Base-by-base conservation (phyloP, 2,888 invertebrate genomes). In the Oscheius sp. region DNA sequence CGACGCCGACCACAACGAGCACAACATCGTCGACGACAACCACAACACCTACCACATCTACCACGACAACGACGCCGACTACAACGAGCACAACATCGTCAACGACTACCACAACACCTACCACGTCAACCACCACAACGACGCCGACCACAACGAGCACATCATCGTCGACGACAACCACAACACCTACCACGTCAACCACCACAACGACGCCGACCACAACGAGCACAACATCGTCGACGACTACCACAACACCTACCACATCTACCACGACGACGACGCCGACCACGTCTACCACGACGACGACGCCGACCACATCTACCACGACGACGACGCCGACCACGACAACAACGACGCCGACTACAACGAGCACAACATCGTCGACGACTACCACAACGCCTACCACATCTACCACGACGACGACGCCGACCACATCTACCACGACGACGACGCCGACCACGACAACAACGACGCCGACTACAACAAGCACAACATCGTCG, bases 371-470 rank as follows among this genome's bases (percentile, higher is more conserved):
- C 1, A 41, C 61, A 2, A 59, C 61, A 1, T 25, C 61, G 9
- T 25, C 61, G 12, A 41, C 61, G 27, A 59, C 61, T 18, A 18
- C 61, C 18, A 18, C 61, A 59, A 25, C 61, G 16, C 3, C 58
- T 2, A 58, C 49, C 16, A 49, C 49, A 5, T 7, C 49, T 21
- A 3, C 49, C 16, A 49, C 49, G 13, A 49, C 49, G 21, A 49
- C 49, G 49, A 49, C 49, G 5, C 3, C 49, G 6, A 18, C 49
- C 3, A 3, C 49, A 5, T 7, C 49, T 13, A 49, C 49, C 49
- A 49, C 49, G 21, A 49, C 49, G 6, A 49, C 49, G 16, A 49
- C 49, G 3, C 16, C 49, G 3, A 49, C 49, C 2, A 49, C 49
- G 49, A 49, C 49, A 13, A 49, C 49, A 7, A 49, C 49, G 5